These are phyloP conservation scores for Papilio protenor DNA, from an alignment of 2,888 invertebrate genomes.

Conservation along the genomic window DNA sequence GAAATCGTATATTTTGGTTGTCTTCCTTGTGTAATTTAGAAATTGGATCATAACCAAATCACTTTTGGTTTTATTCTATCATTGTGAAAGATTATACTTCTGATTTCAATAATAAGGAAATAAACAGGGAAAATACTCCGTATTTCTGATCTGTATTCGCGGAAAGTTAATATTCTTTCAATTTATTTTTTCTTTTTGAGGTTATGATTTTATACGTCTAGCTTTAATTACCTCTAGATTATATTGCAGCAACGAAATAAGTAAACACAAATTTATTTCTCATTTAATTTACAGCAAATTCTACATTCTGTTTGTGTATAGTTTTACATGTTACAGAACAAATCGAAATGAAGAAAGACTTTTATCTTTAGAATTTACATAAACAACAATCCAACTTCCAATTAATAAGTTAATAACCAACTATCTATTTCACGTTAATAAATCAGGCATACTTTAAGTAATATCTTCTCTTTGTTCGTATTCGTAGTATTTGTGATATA, in stretches of 20 bases:
- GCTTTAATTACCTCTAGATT: neutral
- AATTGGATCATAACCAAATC: conserved; percentile 16
- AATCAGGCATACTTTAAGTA: no score
- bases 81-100: conserved; percentile 38
- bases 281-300: neutral
- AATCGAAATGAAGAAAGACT: neutral
- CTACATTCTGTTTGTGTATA: neutral
- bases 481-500: neutral
- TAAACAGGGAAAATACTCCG: conserved; percentile 9
- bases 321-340: neutral
- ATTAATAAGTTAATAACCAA: no score
- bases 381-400: no score
- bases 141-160: conserved; percentile 14
- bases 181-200: conserved; percentile 2
- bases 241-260: neutral
- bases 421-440: no score
- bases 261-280: neutral
- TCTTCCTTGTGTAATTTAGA: neutral
- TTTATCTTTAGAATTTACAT: no score
- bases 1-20: conserved; percentile 51
- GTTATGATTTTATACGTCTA: conserved; percentile 5
- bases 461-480: no score
- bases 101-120: conserved; percentile 16
- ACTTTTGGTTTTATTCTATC: conserved; percentile 48
- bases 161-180: conserved; percentile 12